These are phyloP conservation scores for Phalacrocorax pelagicus DNA, from an alignment of 2,113 vertebrate species.

Conservation along the genomic window DNA sequence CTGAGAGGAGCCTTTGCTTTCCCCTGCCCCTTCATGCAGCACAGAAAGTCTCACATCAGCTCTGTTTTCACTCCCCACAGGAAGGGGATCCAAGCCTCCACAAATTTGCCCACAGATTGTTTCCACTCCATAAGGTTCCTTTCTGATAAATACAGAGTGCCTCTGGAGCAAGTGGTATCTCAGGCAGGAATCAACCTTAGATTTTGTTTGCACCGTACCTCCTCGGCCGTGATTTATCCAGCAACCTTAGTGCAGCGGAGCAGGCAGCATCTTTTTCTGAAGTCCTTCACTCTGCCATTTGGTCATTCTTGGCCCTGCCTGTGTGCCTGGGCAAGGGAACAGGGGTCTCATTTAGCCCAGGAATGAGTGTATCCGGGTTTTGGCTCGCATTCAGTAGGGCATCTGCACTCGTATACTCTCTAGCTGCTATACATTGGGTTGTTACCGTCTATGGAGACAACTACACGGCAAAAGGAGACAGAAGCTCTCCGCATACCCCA, in stretches of 20 bases:
- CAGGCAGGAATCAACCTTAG: neutral
- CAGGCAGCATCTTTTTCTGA: neutral
- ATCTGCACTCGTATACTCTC: rapidly evolving
- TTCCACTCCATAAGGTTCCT: neutral
- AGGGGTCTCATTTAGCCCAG: neutral
- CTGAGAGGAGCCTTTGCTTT: neutral
- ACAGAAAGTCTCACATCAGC: neutral
- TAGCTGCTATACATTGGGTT: neutral
- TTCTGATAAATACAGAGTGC: neutral
- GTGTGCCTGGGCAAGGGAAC: neutral
- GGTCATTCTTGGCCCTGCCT: neutral
- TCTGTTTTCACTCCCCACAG: neutral
- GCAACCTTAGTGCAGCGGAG: neutral
- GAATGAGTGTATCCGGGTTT: neutral
- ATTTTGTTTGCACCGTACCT: neutral
- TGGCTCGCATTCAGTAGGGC: neutral
- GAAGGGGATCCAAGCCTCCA: neutral
- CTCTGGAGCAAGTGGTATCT: neutral
- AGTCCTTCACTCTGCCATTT: neutral
- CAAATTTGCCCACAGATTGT: neutral
- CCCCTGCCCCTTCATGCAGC: neutral
- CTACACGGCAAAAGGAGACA: neutral
- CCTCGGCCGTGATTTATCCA: neutral
- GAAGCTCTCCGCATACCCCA: neutral
- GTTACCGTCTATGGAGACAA: neutral